Conservation (phyloP, 2,888 invertebrate genomes). For the Heliconius ismenius region DNA sequence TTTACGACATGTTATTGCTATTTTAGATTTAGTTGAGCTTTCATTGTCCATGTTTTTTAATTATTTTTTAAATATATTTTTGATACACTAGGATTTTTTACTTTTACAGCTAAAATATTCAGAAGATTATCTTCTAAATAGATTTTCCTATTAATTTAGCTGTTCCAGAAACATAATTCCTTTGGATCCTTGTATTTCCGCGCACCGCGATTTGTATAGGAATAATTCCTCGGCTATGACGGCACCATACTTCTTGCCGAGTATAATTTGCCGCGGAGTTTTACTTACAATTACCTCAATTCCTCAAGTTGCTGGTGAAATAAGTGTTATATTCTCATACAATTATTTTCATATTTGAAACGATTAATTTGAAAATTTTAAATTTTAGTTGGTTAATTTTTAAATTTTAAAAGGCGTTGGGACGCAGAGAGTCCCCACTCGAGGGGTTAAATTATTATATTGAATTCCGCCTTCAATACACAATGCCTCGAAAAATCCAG, state of each 20-base stretch:
- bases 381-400: too few species aligned
- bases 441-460: too few species aligned
- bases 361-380: not conserved
- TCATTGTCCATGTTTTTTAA: not conserved
- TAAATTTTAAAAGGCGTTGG: too few species aligned
- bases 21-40: not conserved
- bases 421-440: too few species aligned
- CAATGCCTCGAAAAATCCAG: too few species aligned
- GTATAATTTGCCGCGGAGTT: conserved; percentile 72
- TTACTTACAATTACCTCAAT: conserved; percentile 68
- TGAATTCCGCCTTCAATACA: too few species aligned
- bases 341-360: conserved; percentile 44
- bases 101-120: too few species aligned
- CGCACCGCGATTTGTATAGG: conserved; percentile 69
- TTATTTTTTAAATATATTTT: not conserved
- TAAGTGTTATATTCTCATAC: conserved; percentile 12
- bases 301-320: conserved; percentile 54
- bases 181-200: conserved; percentile 43
- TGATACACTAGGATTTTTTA: too few species aligned
- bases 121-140: too few species aligned
- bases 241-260: conserved; percentile 67
- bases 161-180: conserved; percentile 36
- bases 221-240: conserved; percentile 63
- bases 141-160: conserved; percentile 9
- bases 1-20: not conserved